Evolutionary conservation across 2,888 invertebrate genomes (phyloP).

Genomic region (Clistopyga incitator): DNA sequence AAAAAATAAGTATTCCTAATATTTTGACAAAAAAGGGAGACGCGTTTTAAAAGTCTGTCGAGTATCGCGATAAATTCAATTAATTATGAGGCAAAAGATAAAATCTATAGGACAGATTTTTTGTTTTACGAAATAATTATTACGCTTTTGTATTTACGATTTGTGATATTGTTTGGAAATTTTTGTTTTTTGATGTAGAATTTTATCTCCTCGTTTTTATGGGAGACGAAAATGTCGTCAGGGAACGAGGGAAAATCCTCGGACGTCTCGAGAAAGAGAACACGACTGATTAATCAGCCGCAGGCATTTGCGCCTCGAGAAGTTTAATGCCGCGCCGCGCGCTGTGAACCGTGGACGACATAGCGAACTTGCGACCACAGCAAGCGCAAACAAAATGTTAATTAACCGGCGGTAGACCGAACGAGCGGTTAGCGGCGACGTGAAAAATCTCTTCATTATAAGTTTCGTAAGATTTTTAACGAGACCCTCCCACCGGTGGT

Average conservation of each 20-base stretch:
- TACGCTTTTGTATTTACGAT: neutral
- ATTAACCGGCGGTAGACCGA: conserved; percentile 71
- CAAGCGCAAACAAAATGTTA: conserved; percentile 77
- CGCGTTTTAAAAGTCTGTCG: too few species aligned
- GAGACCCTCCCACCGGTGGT: conserved; percentile 33
- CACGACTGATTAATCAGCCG: conserved; percentile 61
- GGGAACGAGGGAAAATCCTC: conserved; percentile 27
- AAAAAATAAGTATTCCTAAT: too few species aligned
- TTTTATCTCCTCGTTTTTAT: conserved; percentile 33
- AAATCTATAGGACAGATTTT: neutral
- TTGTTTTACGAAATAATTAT: neutral
- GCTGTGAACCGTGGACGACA: conserved; percentile 18
- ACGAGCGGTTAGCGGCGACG: conserved; percentile 37
- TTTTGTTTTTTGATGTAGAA: neutral
- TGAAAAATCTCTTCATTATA: conserved; percentile 78
- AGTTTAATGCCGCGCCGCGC: conserved; percentile 53
- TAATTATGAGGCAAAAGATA: neutral
- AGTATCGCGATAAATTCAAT: neutral
- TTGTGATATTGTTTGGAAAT: conserved; percentile 9
- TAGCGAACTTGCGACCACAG: conserved; percentile 36
- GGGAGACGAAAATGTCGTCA: conserved; percentile 39
- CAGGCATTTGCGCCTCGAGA: conserved; percentile 46
- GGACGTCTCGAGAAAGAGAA: conserved; percentile 13
- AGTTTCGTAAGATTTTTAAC: conserved; percentile 75
- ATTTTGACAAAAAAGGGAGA: too few species aligned